Base-by-base conservation (phyloP, 2,888 invertebrate species). In the Spilosoma lubricipeda region DNA sequence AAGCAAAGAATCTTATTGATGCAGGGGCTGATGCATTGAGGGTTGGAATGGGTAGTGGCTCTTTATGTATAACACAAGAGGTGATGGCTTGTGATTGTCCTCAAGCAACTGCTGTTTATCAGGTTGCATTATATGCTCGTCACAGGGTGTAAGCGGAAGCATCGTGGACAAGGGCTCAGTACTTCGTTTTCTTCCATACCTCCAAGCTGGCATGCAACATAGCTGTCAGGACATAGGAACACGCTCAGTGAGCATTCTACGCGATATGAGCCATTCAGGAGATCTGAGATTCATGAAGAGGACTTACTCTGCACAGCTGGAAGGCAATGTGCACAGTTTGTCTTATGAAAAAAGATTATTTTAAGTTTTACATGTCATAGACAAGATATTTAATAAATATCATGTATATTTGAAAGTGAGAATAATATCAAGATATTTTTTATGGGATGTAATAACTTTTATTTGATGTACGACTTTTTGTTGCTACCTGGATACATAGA, bases 21-120 rank as follows among this genome's bases (percentile, higher is more conserved):
- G 99, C 99, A 64, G 99, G 99, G 42, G 99, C 98, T 3, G 99
- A 99, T 96, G 99, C 98, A 2, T 94, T 99, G 65, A 97, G 99
- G 81, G 99, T 99, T 15, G 99, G 99, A 27, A 99, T 99, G 99
- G 99, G 99, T 20, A 98, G 98, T 91, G 99, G 99, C 2, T 99
- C 99, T 18, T 99, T 99, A 87, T 99, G 99, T 90, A 99, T 99
- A 80, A 99, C 99, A 2, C 99, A 99, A 94, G 98, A 98, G 96
- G 99, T 99, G 0, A 99, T 99, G 99, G 99, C 99, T 0, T 99
- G 99, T 80, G 99, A 99, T 0, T 97, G 99, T 75, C 98, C 99
- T 0, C 99, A 99, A 93, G 99, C 99, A 2, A 99, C 99, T 8
- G 99, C 99, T 36, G 99, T 99, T 0, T 99, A 99, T 90, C 98